phyloP scores from a whole-genome alignment of 2,113 vertebrate species.

The Typhlomys cinereus region DNA sequence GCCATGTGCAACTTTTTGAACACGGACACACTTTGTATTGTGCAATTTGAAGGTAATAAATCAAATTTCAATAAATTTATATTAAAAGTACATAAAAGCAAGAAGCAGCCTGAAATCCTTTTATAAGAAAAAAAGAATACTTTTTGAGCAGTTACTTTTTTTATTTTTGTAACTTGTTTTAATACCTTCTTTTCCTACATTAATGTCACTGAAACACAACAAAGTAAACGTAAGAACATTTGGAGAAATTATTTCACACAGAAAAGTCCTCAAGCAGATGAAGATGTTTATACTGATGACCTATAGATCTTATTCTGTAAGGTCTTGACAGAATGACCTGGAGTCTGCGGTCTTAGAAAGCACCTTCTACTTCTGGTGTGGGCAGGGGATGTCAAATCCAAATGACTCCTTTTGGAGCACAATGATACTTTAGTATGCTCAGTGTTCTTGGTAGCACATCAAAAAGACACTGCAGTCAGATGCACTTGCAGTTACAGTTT shows the following conservation, averaged over 20 bases:
- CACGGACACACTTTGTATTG: neutral
- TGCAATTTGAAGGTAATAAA: neutral
- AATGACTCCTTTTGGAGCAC: neutral
- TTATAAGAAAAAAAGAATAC: neutral
- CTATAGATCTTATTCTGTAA: neutral
- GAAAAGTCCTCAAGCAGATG: neutral
- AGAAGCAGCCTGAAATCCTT: neutral
- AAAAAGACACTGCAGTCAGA: neutral
- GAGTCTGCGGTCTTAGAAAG: neutral
- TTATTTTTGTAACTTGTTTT: constrained; percentile 9
- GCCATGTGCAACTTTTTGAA: neutral
- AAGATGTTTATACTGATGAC: neutral
- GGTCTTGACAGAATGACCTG: neutral
- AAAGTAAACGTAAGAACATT: neutral
- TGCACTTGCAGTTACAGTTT: neutral
- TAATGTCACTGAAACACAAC: constrained; percentile 20
- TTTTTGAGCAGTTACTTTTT: constrained; percentile 34
- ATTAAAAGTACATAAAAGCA: neutral
- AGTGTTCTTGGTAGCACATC: neutral
- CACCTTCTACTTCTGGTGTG: neutral
- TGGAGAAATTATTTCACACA: neutral
- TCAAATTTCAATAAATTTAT: constrained; percentile 26
- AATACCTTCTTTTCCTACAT: constrained; percentile 21
- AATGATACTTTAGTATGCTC: neutral
- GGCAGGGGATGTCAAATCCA: neutral